phyloP scores from a whole-genome alignment of 2,113 vertebrate species.

The Oenanthe melanoleuca region DNA sequence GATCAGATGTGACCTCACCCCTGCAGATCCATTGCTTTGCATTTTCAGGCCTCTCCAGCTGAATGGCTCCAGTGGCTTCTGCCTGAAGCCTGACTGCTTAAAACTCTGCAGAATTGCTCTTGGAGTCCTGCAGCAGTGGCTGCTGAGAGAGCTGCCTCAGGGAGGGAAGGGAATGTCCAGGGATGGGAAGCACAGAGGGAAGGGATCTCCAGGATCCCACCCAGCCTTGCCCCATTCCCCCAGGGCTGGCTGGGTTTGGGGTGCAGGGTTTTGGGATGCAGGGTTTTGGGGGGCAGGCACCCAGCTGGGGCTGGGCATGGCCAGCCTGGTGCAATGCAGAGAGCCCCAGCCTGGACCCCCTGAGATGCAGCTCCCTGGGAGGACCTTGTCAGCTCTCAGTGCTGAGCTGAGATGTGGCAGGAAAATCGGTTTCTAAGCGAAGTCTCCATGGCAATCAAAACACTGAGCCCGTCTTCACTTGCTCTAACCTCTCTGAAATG shows the following conservation, averaged over 20 bases:
- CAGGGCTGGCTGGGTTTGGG: not conserved
- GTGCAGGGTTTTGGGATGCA: not conserved
- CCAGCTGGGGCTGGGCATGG: not conserved
- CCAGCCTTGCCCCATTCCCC: not conserved
- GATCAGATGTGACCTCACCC: not conserved
- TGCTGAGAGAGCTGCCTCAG: not conserved
- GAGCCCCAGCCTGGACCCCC: not conserved
- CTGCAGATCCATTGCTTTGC: not conserved
- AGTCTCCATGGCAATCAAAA: conserved; percentile 57
- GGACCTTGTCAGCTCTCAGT: not conserved
- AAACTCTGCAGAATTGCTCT: not conserved
- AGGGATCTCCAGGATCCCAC: not conserved
- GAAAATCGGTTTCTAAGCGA: conserved; percentile 34
- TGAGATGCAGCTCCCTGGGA: not conserved
- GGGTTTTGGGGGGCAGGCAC: no score
- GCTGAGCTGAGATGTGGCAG: not conserved
- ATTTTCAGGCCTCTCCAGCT: not conserved
- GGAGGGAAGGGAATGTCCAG: not conserved
- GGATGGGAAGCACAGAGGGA: not conserved
- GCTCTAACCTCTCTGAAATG: conserved; percentile 16
- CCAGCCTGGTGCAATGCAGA: not conserved
- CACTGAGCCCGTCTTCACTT: not conserved
- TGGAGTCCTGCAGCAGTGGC: not conserved
- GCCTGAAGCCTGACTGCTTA: not conserved
- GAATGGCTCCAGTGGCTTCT: not conserved